Evolutionary conservation across 2,797 vertebrate genomes (phyloP), one percentile per base, ranked within the genome.

Genomic region (Philypnodon macrostomus): DNA sequence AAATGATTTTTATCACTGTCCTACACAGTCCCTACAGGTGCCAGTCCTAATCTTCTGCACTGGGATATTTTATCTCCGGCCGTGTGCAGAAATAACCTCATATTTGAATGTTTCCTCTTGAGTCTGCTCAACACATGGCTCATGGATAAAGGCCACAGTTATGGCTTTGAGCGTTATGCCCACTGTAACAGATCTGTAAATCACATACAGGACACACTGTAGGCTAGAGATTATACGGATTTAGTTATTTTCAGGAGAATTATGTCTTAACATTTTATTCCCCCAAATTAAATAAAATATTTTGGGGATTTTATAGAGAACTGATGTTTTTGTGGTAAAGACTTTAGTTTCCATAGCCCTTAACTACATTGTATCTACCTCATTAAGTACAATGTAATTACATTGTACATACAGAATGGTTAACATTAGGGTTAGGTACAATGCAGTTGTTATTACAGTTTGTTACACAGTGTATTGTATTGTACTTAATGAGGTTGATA

Each of bases 71-170:
- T 41, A 33, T 44, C 24, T 50, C 11, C 14, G 16, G 11, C 19
- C 26, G 24, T 50, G 49, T 1, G 11, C 11, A 18, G 41, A 53
- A 49, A 15, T 9, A 39, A 58, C 19, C 48, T 18, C 26, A 47
- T 46, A 18, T 63, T 35, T 48, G 11, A 7, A 13, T 34, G 16
- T 53, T 64, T 65, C 54, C 31, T 50, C 33, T 47, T 46, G 62
- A 45, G 56, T 42, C 69, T 65, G 69, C 53, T 47, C 11, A 71
- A 67, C 70, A 80, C 73, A 79, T 67, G 73, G 54, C 40, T 17
- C 30, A 67, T 53, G 6, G 57, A 77, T 47, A 60, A 67, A 69
- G 59, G 40, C 31, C 26, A 13, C 47, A n/a, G 35, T 58, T 44
- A 44, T 59, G 30, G 58, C 69, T 67, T 12, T 1, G 14, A 68